These are phyloP conservation scores for Parasteatoda tepidariorum DNA, from an alignment of 1,140 invertebrate genomes.

Conservation along the genomic window DNA sequence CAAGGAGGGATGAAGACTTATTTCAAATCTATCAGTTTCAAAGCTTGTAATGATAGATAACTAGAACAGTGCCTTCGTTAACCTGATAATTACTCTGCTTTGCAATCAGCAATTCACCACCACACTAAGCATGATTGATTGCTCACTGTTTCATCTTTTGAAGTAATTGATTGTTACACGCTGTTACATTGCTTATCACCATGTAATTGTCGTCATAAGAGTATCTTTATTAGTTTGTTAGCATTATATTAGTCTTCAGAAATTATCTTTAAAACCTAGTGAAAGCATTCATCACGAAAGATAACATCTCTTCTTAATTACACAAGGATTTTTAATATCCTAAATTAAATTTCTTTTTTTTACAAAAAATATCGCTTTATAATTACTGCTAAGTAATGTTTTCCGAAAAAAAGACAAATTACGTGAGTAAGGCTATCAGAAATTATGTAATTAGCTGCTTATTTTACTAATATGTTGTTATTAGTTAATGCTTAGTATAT, in stretches of 20 bases:
- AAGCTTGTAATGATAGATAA: conserved; percentile 32
- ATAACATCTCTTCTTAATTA: not conserved
- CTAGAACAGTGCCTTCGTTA: conserved; percentile 10
- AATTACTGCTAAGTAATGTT: no score
- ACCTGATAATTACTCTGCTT: conserved; percentile 38
- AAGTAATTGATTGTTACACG: conserved; percentile 30
- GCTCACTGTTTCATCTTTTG: conserved; percentile 13
- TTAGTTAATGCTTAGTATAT: no score
- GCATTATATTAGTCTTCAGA: conserved; percentile 5
- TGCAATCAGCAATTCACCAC: conserved; percentile 3
- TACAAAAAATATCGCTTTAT: no score
- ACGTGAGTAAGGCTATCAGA: no score
- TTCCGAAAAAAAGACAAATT: no score
- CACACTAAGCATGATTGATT: conserved; percentile 41
- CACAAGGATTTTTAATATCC: no score
- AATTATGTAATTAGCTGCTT: no score
- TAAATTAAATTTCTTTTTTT: not conserved
- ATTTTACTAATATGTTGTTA: no score
- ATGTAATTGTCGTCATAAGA: conserved; percentile 10
- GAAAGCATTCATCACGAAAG: not conserved
- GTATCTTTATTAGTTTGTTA: conserved; percentile 19
- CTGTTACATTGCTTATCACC: conserved; percentile 15
- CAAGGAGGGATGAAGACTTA: not conserved
- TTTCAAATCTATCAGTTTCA: conserved; percentile 16
- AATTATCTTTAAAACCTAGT: not conserved